Evolutionary conservation across 2,888 invertebrate genomes (phyloP), one percentile per base, ranked within the genome.

Genomic region (Ichneumoninae sp.): DNA sequence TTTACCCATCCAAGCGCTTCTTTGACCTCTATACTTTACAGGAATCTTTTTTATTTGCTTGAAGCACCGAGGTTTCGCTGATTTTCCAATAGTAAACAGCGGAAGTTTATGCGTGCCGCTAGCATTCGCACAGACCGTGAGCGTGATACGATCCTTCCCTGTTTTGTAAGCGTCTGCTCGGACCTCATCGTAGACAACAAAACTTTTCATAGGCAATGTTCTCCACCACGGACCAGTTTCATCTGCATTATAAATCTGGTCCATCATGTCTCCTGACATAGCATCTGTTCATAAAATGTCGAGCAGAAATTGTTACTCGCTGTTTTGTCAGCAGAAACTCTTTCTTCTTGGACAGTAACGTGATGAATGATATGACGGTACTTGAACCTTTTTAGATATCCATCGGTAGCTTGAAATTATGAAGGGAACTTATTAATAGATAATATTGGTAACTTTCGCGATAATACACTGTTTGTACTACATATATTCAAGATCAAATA

Each of bases 31-130:
- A 52, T 87, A 88, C 7, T 74, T 65, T 5, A 88, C 71, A 26
- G 87, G 86, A 54, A 86, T 54, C 47, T 22, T 73, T 40, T 74
- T 81, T 7, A 86, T 70, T 50, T 86, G 81, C 81, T 87, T 88
- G 74, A 89, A 91, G 63, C 88, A 87, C 19, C 86, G 79, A 57
- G 89, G 87, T 52, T 89, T 88, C 75, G 86, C 85, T 40, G 88
- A 84, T 83, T 90, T 89, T 1, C 89, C 89, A 71, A 91, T 86
- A 5, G 90, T 74, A 47, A 91, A 85, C 71, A 89, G 69, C 22
- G 87, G 85, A 8, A 90, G 71, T 83, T 87, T 89, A 73, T 91
- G 89, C 26, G 86, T 87, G 54, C 90, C 89, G 50, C 82, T 82
- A 13, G 86, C 86, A 79, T 90, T 91, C 6, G 88, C 86, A 73